Evolutionary conservation across 2,888 invertebrate genomes (phyloP), one percentile per base, ranked within the genome.

Genomic region (Machimus rusticus): DNA sequence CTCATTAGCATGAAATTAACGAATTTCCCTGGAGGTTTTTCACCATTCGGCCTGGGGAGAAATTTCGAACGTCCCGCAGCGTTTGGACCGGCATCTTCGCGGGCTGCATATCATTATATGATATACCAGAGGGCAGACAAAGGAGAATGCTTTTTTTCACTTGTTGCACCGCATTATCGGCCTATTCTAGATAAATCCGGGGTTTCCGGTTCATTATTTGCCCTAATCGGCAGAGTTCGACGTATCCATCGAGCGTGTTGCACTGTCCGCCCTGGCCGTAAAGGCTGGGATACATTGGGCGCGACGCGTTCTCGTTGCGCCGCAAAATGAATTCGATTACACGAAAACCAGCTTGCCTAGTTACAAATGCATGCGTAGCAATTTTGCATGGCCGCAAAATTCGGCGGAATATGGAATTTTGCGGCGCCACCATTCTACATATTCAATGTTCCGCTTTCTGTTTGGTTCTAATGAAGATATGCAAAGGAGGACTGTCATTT

Each of bases 1-100:
- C 74, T 46, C 85, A 85, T 85, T 85, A 85, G 85, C 74, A 85
- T 85, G 37, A 74, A 85, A 66, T 84, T 66, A 66, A 84, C 66
- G 37, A 46, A 84, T 57, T 46, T 79, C 51, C 46, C 79, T 16
- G 43, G 79, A 51, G 79, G 46, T 37, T 74, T 85, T 57, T 39
- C 66, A n/a, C 16, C 79, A 79, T 4, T 19, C 23, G 16, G 14
- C 0, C 43, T 9, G 28, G 28, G 37, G 12, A 16, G 19, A 19
- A 12, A 19, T 37, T 51, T 0, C 31, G 14, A 43, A 28, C 28
- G 23, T 28, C 78, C 39, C 43, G 14, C 39, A 19, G 43, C 19
- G 43, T 28, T 6, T 19, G 55, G 55, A 55, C 55, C 66, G 37
- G 8, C 55, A 51, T 43, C 16, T 19, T 66, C 66, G 23, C 66